Evolutionary conservation across 2,888 invertebrate species (phyloP).

Genomic region (Pammene fasciana): DNA sequence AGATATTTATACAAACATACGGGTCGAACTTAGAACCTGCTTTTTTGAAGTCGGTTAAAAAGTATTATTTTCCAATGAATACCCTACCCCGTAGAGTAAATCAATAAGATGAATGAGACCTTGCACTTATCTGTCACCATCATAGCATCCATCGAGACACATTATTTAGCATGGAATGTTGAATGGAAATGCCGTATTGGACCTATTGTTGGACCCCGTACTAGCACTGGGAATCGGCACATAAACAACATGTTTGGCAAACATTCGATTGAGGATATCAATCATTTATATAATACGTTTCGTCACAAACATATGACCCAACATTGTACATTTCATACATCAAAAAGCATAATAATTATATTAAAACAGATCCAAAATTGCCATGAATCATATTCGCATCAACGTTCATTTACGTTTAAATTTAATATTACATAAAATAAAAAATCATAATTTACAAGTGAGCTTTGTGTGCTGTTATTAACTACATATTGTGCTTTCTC

Average conservation of each 20-base stretch:
- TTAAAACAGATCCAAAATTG: not conserved
- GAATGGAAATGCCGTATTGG: slow-evolving; percentile 56
- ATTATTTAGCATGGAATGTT: slow-evolving; percentile 72
- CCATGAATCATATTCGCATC: slow-evolving; percentile 18
- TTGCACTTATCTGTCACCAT: slow-evolving; percentile 67
- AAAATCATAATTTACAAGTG: slow-evolving; percentile 44
- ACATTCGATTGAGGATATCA: slow-evolving; percentile 1
- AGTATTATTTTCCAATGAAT: slow-evolving; percentile 35
- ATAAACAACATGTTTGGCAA: slow-evolving; percentile 17
- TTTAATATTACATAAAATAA: slow-evolving; percentile 13
- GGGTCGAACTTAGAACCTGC: too few relatives aligned
- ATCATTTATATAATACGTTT: not conserved
- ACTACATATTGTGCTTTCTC: slow-evolving; percentile 43
- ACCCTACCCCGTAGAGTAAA: slow-evolving; percentile 32
- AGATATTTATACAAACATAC: too few relatives aligned
- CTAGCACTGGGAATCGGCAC: slow-evolving; percentile 28
- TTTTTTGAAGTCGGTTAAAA: too few relatives aligned
- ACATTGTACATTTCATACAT: slow-evolving; percentile 31
- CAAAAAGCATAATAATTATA: slow-evolving; percentile 13
- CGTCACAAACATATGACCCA: slow-evolving; percentile 16
- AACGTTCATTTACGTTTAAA: slow-evolving; percentile 16
- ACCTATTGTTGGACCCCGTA: slow-evolving; percentile 25
- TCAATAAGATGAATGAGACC: slow-evolving; percentile 57
- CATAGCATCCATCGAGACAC: slow-evolving; percentile 59
- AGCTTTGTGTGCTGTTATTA: slow-evolving; percentile 76